Evolutionary conservation across 2,113 vertebrate genomes (phyloP).

Genomic region (Corythoichthys intestinalis): DNA sequence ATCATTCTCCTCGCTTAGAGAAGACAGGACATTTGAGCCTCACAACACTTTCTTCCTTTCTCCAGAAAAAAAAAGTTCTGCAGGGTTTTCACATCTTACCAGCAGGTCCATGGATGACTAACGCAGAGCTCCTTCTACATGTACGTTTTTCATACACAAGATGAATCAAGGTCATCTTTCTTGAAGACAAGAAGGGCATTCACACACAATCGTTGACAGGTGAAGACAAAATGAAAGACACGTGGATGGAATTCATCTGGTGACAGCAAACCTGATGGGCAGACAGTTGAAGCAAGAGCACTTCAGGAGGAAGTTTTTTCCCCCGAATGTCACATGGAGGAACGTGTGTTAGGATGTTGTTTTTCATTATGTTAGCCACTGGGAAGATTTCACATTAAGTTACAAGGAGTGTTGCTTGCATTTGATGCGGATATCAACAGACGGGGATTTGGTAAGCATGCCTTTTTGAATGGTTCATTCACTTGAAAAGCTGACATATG

Average conservation of each 20-base stretch:
- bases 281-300: constrained; percentile 1
- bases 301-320: not conserved
- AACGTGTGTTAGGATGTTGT: not conserved
- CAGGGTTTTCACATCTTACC: not conserved
- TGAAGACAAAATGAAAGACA: not conserved
- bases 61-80: constrained; percentile 15
- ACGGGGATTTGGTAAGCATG: constrained; percentile 21
- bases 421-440: not conserved
- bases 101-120: constrained; percentile 21
- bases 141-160: not conserved
- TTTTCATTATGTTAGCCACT: not conserved
- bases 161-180: not conserved
- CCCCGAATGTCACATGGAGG: not conserved
- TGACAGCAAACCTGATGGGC: constrained; percentile 4
- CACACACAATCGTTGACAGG: not conserved
- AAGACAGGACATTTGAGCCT: constrained; percentile 22
- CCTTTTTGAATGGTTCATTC: not conserved
- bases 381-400: not conserved
- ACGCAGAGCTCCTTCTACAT: not conserved
- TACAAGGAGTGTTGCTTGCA: not conserved
- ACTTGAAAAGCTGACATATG: not conserved
- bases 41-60: not conserved
- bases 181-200: not conserved
- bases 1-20: constrained; percentile 44
- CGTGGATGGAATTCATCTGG: not conserved